These are phyloP conservation scores for Cistogaster globosa DNA, from an alignment of 2,888 invertebrate species.

Conservation along the genomic window DNA sequence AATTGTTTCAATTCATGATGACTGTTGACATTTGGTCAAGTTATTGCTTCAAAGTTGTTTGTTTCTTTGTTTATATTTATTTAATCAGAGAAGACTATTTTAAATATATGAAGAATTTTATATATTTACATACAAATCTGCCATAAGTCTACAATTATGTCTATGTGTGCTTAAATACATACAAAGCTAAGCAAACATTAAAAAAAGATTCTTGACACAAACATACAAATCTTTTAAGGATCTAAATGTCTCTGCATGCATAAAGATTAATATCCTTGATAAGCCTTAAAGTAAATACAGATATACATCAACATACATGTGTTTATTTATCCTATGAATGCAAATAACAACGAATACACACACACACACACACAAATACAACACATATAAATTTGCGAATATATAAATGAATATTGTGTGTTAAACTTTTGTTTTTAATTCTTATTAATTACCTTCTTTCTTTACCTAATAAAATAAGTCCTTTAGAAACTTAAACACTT, in stretches of 20 bases:
- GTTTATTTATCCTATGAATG: neutral
- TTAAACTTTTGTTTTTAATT: constrained; percentile 66
- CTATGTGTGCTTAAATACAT: constrained; percentile 11
- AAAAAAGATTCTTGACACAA: constrained; percentile 22
- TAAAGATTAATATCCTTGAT: constrained; percentile 70
- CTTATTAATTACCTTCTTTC: constrained; percentile 66
- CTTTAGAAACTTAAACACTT: constrained; percentile 11
- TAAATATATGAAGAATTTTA: constrained; percentile 24
- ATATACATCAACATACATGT: constrained; percentile 3
- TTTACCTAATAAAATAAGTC: neutral
- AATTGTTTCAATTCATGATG: constrained; percentile 38
- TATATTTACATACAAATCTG: constrained; percentile 6
- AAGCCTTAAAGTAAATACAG: constrained; percentile 65
- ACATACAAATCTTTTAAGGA: constrained; percentile 48
- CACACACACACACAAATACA: neutral
- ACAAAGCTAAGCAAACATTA: constrained; percentile 4
- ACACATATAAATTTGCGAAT: neutral
- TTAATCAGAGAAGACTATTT: constrained; percentile 53
- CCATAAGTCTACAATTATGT: neutral
- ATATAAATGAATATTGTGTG: constrained; percentile 23
- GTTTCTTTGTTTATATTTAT: constrained; percentile 43
- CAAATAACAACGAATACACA: constrained; percentile 1
- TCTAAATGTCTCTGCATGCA: constrained; percentile 64
- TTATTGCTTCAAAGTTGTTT: constrained; percentile 67
- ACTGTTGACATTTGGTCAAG: constrained; percentile 73